Evolutionary conservation across 2,888 invertebrate species (phyloP).

Genomic region (Polydrusus tereticollis): DNA sequence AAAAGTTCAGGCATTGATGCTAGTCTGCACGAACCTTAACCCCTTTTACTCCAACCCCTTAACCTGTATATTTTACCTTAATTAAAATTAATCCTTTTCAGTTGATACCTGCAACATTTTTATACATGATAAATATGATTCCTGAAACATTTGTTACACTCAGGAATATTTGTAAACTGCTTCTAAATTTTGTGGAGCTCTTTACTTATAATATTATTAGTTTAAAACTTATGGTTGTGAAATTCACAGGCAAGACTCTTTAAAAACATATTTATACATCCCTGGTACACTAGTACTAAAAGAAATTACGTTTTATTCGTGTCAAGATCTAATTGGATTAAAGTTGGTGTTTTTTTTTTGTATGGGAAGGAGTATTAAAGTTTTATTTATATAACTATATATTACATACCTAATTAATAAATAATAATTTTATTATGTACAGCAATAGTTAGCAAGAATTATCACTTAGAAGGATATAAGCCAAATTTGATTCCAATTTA

Average conservation of each 20-base stretch:
- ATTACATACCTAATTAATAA: neutral
- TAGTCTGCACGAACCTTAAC: too few species aligned
- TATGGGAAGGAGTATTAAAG: conserved; percentile 5
- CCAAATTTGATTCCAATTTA: neutral
- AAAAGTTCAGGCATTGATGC: too few species aligned
- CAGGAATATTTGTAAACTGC: too few species aligned
- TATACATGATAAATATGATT: too few species aligned
- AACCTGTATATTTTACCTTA: too few species aligned
- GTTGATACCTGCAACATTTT: too few species aligned
- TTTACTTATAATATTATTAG: neutral
- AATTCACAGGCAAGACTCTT: neutral
- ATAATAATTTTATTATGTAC: neutral
- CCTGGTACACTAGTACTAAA: neutral
- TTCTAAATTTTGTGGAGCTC: too few species aligned
- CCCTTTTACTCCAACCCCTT: too few species aligned
- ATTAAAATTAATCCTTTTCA: too few species aligned
- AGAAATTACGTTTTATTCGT: neutral
- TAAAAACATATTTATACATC: neutral
- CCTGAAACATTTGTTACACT: too few species aligned
- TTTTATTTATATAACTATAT: neutral
- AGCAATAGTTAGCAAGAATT: neutral
- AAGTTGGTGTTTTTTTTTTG: neutral
- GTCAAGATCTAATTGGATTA: neutral
- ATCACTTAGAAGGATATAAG: neutral
- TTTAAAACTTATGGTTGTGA: neutral